Evolutionary conservation across 2,888 invertebrate genomes (phyloP).

Genomic region (Phyllotreta cruciferae): DNA sequence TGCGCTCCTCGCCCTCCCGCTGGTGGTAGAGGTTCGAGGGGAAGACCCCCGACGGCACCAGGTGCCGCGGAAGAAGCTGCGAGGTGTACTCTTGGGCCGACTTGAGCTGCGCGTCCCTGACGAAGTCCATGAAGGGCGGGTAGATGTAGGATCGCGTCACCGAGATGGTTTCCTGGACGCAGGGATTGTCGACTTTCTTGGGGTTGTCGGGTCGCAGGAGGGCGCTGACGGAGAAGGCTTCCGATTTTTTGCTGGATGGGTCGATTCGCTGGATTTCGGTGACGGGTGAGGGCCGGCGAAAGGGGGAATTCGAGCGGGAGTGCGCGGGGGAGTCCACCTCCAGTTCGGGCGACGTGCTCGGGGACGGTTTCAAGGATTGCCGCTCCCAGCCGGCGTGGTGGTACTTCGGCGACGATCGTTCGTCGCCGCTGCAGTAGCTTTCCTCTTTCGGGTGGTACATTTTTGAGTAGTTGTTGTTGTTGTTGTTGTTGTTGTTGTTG

Average conservation of each 20-base stretch:
- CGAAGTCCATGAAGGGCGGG: slow-evolving; percentile 71
- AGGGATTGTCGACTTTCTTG: slow-evolving; percentile 56
- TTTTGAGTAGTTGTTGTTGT: slow-evolving; percentile 62
- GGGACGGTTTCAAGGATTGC: slow-evolving; percentile 55
- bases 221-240: slow-evolving; percentile 85
- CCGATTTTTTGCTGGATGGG: slow-evolving; percentile 71
- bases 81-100: slow-evolving; percentile 55
- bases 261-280: slow-evolving; percentile 59
- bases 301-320: slow-evolving; percentile 63
- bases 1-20: slow-evolving; percentile 59
- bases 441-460: slow-evolving; percentile 60
- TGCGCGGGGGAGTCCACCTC: slow-evolving; percentile 80
- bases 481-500: slow-evolving; percentile 62
- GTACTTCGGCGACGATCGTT: slow-evolving; percentile 56
- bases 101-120: slow-evolving; percentile 64
- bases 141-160: slow-evolving; percentile 69
- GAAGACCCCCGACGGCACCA: slow-evolving; percentile 65
- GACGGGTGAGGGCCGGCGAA: slow-evolving; percentile 58
- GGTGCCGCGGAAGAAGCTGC: slow-evolving; percentile 59
- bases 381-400: slow-evolving; percentile 52
- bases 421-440: slow-evolving; percentile 66
- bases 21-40: slow-evolving; percentile 64
- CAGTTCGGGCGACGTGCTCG: slow-evolving; percentile 71
- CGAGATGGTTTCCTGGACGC: slow-evolving; percentile 48
- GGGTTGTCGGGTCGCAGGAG: slow-evolving; percentile 80